phyloP scores from a whole-genome alignment of 2,797 vertebrate genomes.

The Sebastes itinus region DNA sequence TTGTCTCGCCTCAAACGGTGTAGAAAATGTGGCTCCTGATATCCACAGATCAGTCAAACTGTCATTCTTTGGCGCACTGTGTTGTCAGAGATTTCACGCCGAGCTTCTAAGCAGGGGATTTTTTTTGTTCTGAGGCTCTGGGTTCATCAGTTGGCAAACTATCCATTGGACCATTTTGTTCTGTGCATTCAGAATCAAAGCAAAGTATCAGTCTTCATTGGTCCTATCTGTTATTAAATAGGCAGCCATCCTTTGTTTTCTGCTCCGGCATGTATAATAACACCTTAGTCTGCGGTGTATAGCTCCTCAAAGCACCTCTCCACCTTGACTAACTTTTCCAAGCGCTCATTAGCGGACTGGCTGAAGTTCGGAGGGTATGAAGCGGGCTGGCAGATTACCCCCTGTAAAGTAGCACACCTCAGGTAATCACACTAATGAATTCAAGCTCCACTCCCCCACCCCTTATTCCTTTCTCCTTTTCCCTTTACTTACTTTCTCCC shows the following conservation, averaged over 20 bases:
- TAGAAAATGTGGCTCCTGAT: constrained; percentile 15
- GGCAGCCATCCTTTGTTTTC: constrained; percentile 62
- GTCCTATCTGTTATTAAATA: constrained; percentile 23
- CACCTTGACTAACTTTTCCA: constrained; percentile 79
- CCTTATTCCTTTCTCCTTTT: constrained; percentile 43
- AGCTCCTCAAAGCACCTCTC: constrained; percentile 75
- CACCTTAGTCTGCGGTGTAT: constrained; percentile 51
- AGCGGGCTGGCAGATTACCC: constrained; percentile 74
- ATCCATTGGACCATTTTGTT: constrained; percentile 8
- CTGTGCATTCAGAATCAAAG: constrained; percentile 6
- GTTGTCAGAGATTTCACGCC: background rate
- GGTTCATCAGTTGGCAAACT: background rate
- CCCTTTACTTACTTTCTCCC: constrained; percentile 47
- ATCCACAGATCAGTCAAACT: background rate
- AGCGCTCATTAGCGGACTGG: constrained; percentile 75
- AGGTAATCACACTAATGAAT: constrained; percentile 82
- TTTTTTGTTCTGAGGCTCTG: background rate
- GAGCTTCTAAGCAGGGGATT: background rate
- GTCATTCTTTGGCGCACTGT: background rate
- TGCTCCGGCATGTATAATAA: constrained; percentile 59
- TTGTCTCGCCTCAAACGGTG: constrained; percentile 32
- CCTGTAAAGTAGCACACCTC: constrained; percentile 79
- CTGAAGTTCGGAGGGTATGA: constrained; percentile 73
- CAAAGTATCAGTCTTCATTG: constrained; percentile 22
- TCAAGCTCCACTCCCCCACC: constrained; percentile 45